Conservation (phyloP, 2,888 invertebrate species). For the Caenorhabditis angaria region DNA sequence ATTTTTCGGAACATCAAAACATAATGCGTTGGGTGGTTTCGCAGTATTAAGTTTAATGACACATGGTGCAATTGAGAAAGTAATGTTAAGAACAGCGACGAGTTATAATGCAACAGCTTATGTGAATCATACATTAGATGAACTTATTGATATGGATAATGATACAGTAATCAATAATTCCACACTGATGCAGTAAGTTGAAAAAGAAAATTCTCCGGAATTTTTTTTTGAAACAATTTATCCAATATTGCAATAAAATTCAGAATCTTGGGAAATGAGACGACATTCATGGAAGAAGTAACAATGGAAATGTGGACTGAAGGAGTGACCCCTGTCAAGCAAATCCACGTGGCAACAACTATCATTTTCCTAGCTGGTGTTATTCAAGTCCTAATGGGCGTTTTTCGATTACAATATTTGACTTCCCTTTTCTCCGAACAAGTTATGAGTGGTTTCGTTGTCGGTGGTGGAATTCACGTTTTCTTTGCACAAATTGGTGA, state of each 20-base stretch:
- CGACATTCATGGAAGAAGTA: slow-evolving; percentile 50
- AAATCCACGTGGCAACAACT: slow-evolving; percentile 68
- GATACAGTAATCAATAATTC: slow-evolving; percentile 38
- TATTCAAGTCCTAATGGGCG: slow-evolving; percentile 67
- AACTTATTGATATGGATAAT: slow-evolving; percentile 38
- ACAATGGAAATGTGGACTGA: slow-evolving; percentile 47
- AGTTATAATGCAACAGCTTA: slow-evolving; percentile 50
- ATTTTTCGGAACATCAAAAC: slow-evolving; percentile 70
- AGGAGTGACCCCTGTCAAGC: slow-evolving; percentile 49
- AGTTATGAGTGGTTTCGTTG: slow-evolving; percentile 70
- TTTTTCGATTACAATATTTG: slow-evolving; percentile 66
- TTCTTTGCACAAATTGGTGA: slow-evolving; percentile 70
- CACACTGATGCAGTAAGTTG: slow-evolving; percentile 42
- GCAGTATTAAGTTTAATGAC: slow-evolving; percentile 70
- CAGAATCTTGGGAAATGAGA: slow-evolving; percentile 47
- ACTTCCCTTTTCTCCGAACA: slow-evolving; percentile 70
- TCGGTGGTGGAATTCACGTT: slow-evolving; percentile 70
- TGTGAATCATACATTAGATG: slow-evolving; percentile 47
- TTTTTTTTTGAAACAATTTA: neutral
- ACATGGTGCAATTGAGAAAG: slow-evolving; percentile 68
- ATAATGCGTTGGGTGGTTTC: slow-evolving; percentile 69
- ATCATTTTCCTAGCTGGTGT: slow-evolving; percentile 67
- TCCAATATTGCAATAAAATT: slow-evolving; percentile 1
- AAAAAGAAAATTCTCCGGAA: neutral
- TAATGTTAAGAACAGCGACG: slow-evolving; percentile 47